Percentiles rank a stretch among this genome's conserved stretches.
Evolutionary conservation across 2,888 invertebrate species (phyloP).

Genomic region (Orthosia cruda): DNA sequence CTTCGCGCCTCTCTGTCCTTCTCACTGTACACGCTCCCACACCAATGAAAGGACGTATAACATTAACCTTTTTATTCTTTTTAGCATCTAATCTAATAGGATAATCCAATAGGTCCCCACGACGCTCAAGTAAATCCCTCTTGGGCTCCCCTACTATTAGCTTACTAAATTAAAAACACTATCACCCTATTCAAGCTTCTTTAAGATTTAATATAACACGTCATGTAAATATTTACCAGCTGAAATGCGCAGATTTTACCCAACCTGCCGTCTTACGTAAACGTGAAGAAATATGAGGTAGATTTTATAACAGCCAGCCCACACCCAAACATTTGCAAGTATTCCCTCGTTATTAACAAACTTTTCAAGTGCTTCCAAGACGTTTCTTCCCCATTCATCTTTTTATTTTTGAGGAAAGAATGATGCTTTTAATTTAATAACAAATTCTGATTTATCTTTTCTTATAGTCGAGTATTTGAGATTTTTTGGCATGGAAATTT

Average conservation of each 20-base stretch:
- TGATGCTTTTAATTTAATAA: slow-evolving; percentile 35
- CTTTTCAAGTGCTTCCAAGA: slow-evolving; percentile 35
- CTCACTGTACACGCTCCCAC: too few relatives aligned
- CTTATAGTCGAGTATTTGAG: neutral
- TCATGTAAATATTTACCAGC: slow-evolving; percentile 20
- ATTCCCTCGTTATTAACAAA: slow-evolving; percentile 49
- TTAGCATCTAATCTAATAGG: too few relatives aligned
- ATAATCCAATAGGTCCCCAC: too few relatives aligned
- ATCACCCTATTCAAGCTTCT: neutral
- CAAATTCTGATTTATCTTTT: slow-evolving; percentile 29
- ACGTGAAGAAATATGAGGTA: slow-evolving; percentile 27
- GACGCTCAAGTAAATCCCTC: too few relatives aligned
- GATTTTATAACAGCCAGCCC: slow-evolving; percentile 19
- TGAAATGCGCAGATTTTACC: slow-evolving; percentile 16
- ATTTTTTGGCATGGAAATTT: neutral
- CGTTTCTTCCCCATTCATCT: slow-evolving; percentile 17
- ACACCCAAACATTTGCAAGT: slow-evolving; percentile 19
- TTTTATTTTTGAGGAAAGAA: slow-evolving; percentile 20
- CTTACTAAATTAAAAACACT: neutral
- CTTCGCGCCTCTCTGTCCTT: too few relatives aligned
- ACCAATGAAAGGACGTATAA: too few relatives aligned
- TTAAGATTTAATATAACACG: slow-evolving; percentile 7
- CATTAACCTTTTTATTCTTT: too few relatives aligned
- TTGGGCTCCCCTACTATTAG: too few relatives aligned
- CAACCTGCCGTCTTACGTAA: slow-evolving; percentile 15